A percentile compares a stretch with the other conserved stretches of the same genome.
Evolutionary conservation across 2,113 vertebrate species (phyloP).

Genomic region (Mola mola): DNA sequence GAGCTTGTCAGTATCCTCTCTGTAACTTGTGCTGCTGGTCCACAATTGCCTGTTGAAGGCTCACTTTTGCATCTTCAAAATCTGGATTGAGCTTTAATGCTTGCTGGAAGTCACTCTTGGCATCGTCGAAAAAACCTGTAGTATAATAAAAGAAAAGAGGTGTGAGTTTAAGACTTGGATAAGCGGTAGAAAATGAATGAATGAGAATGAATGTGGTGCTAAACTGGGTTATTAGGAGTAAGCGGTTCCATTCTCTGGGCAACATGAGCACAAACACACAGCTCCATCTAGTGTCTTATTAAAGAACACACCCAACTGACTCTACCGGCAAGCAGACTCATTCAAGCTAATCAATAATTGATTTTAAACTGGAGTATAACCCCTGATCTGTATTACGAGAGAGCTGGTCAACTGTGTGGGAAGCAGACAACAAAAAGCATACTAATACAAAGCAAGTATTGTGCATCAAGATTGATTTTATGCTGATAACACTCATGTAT

Average conservation of each 20-base stretch:
- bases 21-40: conserved; percentile 88
- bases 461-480: no score
- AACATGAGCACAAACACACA: conserved; percentile 4
- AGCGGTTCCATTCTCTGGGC: not conserved
- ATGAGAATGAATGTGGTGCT: not conserved
- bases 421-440: no score
- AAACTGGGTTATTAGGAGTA: not conserved
- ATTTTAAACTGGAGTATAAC: not conserved
- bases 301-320: not conserved
- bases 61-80: conserved; percentile 91
- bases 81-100: conserved; percentile 87
- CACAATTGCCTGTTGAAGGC: conserved; percentile 88
- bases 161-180: not conserved
- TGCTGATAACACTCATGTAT: no score
- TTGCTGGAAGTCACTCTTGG: conserved; percentile 90
- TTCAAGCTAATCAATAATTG: not conserved
- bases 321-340: no score
- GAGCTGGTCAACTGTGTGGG: not conserved
- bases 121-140: conserved; percentile 91
- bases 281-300: conserved; percentile 53
- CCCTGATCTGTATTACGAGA: not conserved
- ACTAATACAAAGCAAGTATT: not conserved
- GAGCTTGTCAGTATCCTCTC: conserved; percentile 77
- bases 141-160: conserved; percentile 5
- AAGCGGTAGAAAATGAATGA: no score